Evolutionary conservation across 1,140 invertebrate species (phyloP).

Genomic region (Bombyx mandarina): DNA sequence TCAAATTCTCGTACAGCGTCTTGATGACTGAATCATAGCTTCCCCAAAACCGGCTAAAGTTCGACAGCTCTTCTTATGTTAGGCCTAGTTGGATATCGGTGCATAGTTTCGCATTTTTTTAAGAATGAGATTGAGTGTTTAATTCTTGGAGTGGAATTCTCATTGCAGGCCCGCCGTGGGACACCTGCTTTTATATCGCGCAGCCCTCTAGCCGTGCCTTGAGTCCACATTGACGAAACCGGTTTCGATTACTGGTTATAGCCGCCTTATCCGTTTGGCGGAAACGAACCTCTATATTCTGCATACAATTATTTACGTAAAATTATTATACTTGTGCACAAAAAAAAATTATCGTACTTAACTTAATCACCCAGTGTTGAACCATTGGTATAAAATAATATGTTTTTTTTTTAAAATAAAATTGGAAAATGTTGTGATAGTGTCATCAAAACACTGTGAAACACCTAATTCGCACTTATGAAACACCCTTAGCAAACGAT

Average conservation of each 20-base stretch:
- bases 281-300: slow-evolving; percentile 42
- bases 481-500: too few species aligned
- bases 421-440: too few species aligned
- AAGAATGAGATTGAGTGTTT: neutral
- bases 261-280: slow-evolving; percentile 57
- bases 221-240: slow-evolving; percentile 61
- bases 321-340: neutral
- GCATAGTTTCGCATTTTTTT: neutral
- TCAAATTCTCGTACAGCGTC: slow-evolving; percentile 10
- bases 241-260: slow-evolving; percentile 64
- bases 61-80: too few species aligned
- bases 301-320: neutral
- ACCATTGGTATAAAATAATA: too few species aligned
- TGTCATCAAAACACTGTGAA: too few species aligned
- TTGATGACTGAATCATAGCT: slow-evolving; percentile 28
- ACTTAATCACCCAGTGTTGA: too few species aligned
- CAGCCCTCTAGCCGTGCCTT: slow-evolving; percentile 47
- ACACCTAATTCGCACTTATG: too few species aligned
- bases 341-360: too few species aligned
- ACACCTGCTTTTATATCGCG: slow-evolving; percentile 65
- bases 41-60: too few species aligned
- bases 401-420: too few species aligned
- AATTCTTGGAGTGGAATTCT: slow-evolving; percentile 53
- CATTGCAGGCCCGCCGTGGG: slow-evolving; percentile 51
- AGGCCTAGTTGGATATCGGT: too few species aligned